Conservation (phyloP, 2,888 invertebrate species). For the Erebia palarica region DNA sequence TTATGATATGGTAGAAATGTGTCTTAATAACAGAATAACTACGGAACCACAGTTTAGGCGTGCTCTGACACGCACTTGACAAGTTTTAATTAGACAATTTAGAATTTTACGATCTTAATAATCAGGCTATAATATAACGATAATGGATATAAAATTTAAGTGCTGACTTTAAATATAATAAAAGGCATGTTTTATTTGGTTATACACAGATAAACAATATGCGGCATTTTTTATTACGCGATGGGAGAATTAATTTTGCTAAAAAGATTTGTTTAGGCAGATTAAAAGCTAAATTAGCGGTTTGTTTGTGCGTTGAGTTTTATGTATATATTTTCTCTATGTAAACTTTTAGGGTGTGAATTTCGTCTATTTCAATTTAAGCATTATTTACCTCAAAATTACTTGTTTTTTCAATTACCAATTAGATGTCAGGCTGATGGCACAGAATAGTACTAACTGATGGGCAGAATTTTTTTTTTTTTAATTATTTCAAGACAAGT, state of each 20-base stretch:
- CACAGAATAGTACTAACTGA: no score
- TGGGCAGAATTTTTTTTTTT: no score
- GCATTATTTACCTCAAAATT: no score
- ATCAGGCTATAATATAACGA: conserved; percentile 49
- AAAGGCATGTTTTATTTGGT: conserved; percentile 22
- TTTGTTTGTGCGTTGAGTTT: conserved; percentile 3
- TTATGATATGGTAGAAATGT: no score
- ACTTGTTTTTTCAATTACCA: no score
- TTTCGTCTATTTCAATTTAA: not conserved
- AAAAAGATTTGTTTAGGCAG: not conserved
- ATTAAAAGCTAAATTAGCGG: conserved; percentile 8
- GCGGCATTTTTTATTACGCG: conserved; percentile 11
- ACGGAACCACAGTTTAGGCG: no score
- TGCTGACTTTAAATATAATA: conserved; percentile 32
- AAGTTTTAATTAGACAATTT: conserved; percentile 60
- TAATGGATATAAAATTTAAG: conserved; percentile 55
- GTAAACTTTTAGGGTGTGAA: not conserved
- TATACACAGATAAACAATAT: conserved; percentile 20
- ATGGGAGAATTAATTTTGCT: conserved; percentile 9
- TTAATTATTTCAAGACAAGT: no score
- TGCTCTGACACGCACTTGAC: no score
- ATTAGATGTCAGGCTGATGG: no score
- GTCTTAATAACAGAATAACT: no score
- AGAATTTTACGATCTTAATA: conserved; percentile 64
- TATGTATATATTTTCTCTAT: not conserved